phyloP scores from a whole-genome alignment of 2,888 invertebrate genomes.

The Drosophila kuntzei region DNA sequence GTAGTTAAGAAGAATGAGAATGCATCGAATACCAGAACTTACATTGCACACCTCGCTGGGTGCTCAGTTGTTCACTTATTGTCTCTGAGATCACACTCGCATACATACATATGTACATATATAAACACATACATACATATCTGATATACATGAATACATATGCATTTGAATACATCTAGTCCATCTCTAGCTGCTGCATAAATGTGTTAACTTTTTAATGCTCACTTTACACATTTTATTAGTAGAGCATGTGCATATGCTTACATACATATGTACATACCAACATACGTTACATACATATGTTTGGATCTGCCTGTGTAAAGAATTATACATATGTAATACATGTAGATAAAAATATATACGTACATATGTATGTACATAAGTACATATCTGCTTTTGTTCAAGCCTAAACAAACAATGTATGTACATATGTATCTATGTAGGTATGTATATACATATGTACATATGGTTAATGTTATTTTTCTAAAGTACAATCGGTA shows the following conservation, averaged over 20 bases:
- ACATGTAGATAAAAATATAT: constrained; percentile 4
- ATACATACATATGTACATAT: background rate
- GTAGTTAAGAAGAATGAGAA: background rate
- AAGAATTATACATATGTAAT: constrained; percentile 21
- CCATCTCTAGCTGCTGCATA: constrained; percentile 11
- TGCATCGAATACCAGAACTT: background rate
- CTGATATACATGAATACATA: background rate
- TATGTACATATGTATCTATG: background rate
- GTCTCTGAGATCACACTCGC: constrained; percentile 1
- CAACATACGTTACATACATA: background rate
- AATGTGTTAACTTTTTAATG: constrained; percentile 14
- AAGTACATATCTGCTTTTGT: background rate
- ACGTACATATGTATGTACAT: background rate
- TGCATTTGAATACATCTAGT: background rate
- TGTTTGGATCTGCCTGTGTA: constrained; percentile 1
- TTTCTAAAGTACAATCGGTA: constrained; percentile 74
- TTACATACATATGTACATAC: background rate
- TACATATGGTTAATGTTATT: constrained; percentile 31
- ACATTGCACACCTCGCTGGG: background rate
- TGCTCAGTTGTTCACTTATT: background rate
- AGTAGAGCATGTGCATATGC: background rate
- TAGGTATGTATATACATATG: constrained; percentile 17
- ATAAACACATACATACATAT: background rate
- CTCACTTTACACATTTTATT: constrained; percentile 2
- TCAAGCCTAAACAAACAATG: constrained; percentile 2